phyloP scores from a whole-genome alignment of 1,140 invertebrate genomes.

The Aleiodes sp. region DNA sequence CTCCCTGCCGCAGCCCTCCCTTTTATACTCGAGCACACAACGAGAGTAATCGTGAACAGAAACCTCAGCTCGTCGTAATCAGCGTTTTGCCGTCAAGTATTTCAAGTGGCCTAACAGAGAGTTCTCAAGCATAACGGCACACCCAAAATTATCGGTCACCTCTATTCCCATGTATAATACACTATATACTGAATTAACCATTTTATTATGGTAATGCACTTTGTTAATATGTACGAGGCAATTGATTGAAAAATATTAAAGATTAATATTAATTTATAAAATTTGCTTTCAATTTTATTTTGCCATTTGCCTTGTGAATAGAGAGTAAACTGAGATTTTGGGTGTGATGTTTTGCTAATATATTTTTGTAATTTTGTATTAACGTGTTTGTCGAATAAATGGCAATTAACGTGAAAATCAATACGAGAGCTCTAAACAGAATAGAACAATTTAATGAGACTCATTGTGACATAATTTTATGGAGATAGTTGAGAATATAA shows the following conservation, averaged over 20 bases:
- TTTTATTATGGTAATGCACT: conserved; percentile 27
- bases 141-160: not conserved
- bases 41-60: conserved; percentile 3
- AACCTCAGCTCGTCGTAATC: not conserved
- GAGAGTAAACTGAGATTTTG: not conserved
- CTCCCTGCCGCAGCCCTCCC: not conserved
- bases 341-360: conserved; percentile 43
- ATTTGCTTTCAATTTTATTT: no score
- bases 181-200: conserved; percentile 32
- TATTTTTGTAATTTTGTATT: conserved; percentile 60
- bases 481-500: not conserved
- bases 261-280: no score
- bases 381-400: not conserved
- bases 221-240: conserved; percentile 40
- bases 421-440: not conserved
- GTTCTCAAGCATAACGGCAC: conserved; percentile 24
- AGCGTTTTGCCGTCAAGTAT: conserved; percentile 30
- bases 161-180: conserved; percentile 42
- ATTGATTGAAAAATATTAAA: not conserved
- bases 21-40: not conserved
- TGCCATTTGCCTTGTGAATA: not conserved
- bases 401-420: not conserved
- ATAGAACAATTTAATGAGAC: no score
- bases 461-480: not conserved
- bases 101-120: conserved; percentile 53